Base-by-base conservation (phyloP, 2,888 invertebrate species). In the Tortricodes alternella region DNA sequence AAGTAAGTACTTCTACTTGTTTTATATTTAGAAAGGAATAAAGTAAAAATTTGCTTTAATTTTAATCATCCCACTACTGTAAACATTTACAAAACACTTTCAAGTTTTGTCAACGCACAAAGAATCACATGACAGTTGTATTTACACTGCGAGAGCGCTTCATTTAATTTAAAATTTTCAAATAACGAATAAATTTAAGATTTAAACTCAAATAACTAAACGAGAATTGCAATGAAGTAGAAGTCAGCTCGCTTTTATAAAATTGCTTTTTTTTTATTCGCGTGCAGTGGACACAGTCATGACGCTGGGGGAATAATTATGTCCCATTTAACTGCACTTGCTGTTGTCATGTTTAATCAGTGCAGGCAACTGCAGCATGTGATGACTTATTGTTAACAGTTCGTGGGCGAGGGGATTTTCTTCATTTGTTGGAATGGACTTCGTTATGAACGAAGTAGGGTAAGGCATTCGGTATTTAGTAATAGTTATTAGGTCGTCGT, bases 311-410 rank as follows among this genome's bases (percentile, higher is more conserved):
- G 49, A 11, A 44, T 56, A 56, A 56, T 56, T 18, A 56, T 35
- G 44, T 29, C 49, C 56, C 44, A 49, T 56, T 56, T 56, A 50
- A 32, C 48, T 29, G 43, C 48, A 55, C 50, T 50, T 49, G 43
- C 37, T 38, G 49, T 50, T 56, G 56, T 50, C 56, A 56, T 44
- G 50, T 50, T 56, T 56, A 49, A 56, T 56, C 56, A 56, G 49
- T 37, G 50, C 34, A 48, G 24, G 35, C 55, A 53, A 53, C 24
- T 53, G 21, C 34, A 16, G 32, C 16, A 34, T 24, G 34, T 41
- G 53, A 53, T 53, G 53, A 53, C 39, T 53, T 48, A 41, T 53
- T 48, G 48, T 53, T 48, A 16, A 16, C 46, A 29, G 16, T 16
- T 18, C 11, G 46, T 29, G n/a, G n/a, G 52, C 27, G 11, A 34